Base-by-base conservation (phyloP, 2,888 invertebrate genomes). In the Athrips mouffetella region DNA sequence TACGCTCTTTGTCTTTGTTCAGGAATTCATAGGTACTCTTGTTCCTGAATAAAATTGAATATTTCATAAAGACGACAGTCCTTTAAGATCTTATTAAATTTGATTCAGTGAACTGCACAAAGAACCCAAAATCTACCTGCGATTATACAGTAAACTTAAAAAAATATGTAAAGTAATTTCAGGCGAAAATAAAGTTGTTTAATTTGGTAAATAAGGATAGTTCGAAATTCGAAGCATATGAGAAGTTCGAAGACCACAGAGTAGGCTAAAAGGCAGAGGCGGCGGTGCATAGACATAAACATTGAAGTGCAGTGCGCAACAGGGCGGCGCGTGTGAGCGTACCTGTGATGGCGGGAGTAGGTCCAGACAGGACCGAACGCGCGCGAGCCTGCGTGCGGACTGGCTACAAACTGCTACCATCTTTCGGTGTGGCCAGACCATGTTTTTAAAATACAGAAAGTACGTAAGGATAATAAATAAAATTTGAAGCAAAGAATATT, bases 241-340 rank as follows among this genome's bases (percentile, higher is more conserved):
- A n/a, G 18, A 29, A 30, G 33, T n/a, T n/a, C n/a, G n/a, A n/a
- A 45, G 35, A 15, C 13, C 35, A 47, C n/a, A 50, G 50, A 50
- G 27, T 46, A 50, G 50, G 20, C 20, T 7, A 30, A 27, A 46
- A 42, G 42, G 50, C 18, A 30, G 56, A 61, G 64, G 44, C 31
- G 13, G 44, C 44, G 61, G 60, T 62, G 58, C 58, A 58, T 62
- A 66, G 63, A 67, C 63, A 75, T 78, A 77, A 80, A 80, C 80
- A 79, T 77, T 71, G 76, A 67, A 65, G 78, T 81, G 81, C 76
- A 78, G 70, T 76, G 82, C 85, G 85, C 85, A 85, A 85, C 84
- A 84, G 83, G 81, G 79, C 80, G 79, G 80, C 67, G 70, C 65
- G 64, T 20, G 45, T 59, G 54, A 71, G 80, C 80, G 81, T 80